Base-by-base conservation (phyloP, 2,888 invertebrate species). In the Caprella mutica region DNA sequence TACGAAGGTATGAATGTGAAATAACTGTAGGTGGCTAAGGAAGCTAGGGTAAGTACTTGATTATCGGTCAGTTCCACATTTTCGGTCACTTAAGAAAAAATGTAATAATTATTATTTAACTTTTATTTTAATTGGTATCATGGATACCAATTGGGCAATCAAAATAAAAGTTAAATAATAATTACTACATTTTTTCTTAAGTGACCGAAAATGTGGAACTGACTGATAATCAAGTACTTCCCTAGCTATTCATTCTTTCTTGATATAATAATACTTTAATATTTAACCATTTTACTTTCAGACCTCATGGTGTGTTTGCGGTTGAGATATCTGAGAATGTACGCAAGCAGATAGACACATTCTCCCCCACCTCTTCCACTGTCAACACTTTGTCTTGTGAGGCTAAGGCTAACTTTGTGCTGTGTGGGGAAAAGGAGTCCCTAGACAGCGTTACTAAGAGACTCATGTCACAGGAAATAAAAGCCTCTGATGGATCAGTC, bases 341-440 rank as follows among this genome's bases (percentile, higher is more conserved):
- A 8, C n/a, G 30, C 12, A 33, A 38, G n/a, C 56, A 56, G 30
- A 12, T 19, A 3, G 40, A 48, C 27, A 26, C 21, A n/a, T 27
- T 5, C 17, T 30, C 24, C n/a, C 43, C 35, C 33, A 35, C 26
- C 35, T 30, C 14, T 23, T 17, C 43, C n/a, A 29, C 38, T 12
- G 33, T 57, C 50, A 52, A 52, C 19, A 30, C 29, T 30, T 30
- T 23, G 5, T 9, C 38, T 26, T 30, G 26, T 27, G 39, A 38
- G 40, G 59, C 35, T 33, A 43, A 33, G 26, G 62, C 58, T 23
- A 33, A 42, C 21, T 62, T 62, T 30, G 38, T 48, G 23, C 48
- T 44, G 59, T 65, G 65, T 55, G 61, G 63, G 6, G 65, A 64
- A 38, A 65, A 65, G 38, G 65, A 65, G 43, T 56, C 58, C 1